Percentiles rank a stretch among this genome's conserved stretches.
Evolutionary conservation across 2,888 invertebrate species (phyloP).

Genomic region (Xylota segnis): DNA sequence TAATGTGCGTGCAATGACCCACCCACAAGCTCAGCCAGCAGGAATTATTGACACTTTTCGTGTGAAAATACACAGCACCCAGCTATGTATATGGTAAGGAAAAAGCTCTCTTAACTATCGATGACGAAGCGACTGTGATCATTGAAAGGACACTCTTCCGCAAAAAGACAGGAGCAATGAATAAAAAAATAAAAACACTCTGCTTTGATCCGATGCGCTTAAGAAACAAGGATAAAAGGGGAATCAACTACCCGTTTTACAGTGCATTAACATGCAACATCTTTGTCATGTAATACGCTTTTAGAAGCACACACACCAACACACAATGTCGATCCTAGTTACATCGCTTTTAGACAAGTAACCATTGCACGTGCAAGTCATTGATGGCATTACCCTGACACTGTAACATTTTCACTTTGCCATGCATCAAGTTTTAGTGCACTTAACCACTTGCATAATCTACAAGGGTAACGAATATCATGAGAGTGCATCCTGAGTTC

Average conservation of each 20-base stretch:
- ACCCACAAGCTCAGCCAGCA: neutral
- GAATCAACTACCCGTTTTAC: slow-evolving; percentile 31
- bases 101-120: slow-evolving; percentile 2
- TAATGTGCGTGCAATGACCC: slow-evolving; percentile 16
- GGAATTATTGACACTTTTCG: slow-evolving; percentile 25
- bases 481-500: slow-evolving; percentile 31
- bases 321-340: neutral
- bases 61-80: slow-evolving; percentile 41
- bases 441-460: slow-evolving; percentile 60
- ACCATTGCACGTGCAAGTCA: slow-evolving; percentile 59
- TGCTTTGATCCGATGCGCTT: slow-evolving; percentile 36
- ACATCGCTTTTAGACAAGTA: slow-evolving; percentile 25
- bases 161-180: neutral
- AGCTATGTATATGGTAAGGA: neutral
- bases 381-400: slow-evolving; percentile 48
- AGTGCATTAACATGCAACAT: slow-evolving; percentile 52
- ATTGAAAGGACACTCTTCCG: slow-evolving; percentile 9
- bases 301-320: slow-evolving; percentile 25
- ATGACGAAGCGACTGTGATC: slow-evolving; percentile 17
- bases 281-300: slow-evolving; percentile 61
- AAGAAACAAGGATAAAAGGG: slow-evolving; percentile 27
- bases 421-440: slow-evolving; percentile 62
- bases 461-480: slow-evolving; percentile 35
- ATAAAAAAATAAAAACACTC: slow-evolving; percentile 27
- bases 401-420: slow-evolving; percentile 39